phyloP scores from a whole-genome alignment of 2,797 vertebrate genomes.

The Sebastes melanostomus region DNA sequence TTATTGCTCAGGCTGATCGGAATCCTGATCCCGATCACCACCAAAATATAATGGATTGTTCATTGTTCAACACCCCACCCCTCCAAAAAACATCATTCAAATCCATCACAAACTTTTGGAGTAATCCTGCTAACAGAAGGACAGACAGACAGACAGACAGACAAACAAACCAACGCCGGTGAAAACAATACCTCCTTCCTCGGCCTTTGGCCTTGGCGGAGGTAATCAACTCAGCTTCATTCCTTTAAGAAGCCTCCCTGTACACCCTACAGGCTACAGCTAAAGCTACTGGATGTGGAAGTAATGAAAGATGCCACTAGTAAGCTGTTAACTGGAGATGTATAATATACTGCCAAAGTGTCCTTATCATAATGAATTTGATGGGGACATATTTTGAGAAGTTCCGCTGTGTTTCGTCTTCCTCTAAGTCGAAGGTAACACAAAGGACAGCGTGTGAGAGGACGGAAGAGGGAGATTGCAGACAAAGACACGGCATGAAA shows the following conservation, averaged over 20 bases:
- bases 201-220: no score
- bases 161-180: no score
- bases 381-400: neutral
- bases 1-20: no score
- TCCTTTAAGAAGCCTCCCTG: neutral
- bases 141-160: no score
- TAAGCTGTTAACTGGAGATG: constrained; percentile 8
- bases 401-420: neutral
- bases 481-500: neutral
- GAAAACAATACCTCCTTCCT: no score
- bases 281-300: neutral
- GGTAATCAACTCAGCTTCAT: neutral
- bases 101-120: no score
- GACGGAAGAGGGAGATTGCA: neutral
- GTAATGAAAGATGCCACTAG: neutral
- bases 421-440: neutral
- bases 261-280: neutral
- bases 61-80: no score
- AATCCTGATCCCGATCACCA: no score
- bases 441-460: neutral
- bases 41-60: no score
- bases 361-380: constrained; percentile 10
- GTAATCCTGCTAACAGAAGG: no score
- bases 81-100: no score
- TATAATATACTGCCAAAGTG: neutral